Percentiles rank a stretch among this genome's conserved stretches.
These are phyloP conservation scores for Yoshiicerus persimilis DNA, from an alignment of 1,140 invertebrate genomes.

Conservation along the genomic window DNA sequence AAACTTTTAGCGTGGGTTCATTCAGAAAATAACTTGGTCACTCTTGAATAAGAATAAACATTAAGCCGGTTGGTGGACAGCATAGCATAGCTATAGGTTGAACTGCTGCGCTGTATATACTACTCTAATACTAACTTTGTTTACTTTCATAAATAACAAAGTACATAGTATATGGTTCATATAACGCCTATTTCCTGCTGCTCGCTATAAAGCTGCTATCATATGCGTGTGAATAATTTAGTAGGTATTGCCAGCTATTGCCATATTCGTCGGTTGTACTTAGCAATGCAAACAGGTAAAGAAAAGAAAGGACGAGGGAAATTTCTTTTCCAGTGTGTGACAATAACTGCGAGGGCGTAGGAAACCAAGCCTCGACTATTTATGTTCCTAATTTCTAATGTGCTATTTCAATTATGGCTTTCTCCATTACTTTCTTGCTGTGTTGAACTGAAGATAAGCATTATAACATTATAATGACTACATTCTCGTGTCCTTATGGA, in stretches of 20 bases:
- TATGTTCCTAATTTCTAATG: background rate
- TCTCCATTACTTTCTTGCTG: background rate
- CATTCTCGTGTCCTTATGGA: too few species aligned
- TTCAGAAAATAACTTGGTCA: background rate
- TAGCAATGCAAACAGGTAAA: background rate
- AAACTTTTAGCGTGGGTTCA: background rate
- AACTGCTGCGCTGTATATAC: too few species aligned
- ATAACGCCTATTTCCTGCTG: background rate
- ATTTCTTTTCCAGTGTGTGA: background rate
- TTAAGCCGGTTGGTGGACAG: background rate
- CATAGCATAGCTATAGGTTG: too few species aligned
- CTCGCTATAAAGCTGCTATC: background rate
- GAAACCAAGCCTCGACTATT: background rate
- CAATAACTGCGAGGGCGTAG: background rate
- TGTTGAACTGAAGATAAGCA: too few species aligned
- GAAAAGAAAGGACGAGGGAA: background rate
- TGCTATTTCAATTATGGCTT: background rate
- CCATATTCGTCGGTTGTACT: background rate
- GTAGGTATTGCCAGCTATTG: background rate
- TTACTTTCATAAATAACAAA: background rate
- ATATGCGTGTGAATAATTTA: background rate
- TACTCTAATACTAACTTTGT: background rate
- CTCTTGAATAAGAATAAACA: background rate
- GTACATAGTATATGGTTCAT: too few species aligned
- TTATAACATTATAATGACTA: too few species aligned